Evolutionary conservation across 1,140 invertebrate species (phyloP).

Genomic region (Drosophila ohnishii): DNA sequence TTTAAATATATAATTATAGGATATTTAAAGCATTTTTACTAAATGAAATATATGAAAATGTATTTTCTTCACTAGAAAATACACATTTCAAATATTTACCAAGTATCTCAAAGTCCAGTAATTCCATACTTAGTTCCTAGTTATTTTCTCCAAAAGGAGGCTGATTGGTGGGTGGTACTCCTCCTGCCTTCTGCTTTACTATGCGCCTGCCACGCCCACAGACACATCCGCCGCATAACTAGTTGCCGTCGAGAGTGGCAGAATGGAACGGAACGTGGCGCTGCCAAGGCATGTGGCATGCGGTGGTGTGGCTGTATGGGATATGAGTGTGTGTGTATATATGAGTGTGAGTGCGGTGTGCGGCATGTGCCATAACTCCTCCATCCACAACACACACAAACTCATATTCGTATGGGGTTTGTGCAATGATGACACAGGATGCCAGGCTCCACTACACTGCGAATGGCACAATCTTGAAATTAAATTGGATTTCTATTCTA

Average conservation of each 20-base stretch:
- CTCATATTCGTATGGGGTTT: slow-evolving; percentile 31
- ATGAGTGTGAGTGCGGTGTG: slow-evolving; percentile 20
- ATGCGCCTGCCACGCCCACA: slow-evolving; percentile 35
- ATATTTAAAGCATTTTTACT: too few species aligned
- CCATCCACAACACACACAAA: slow-evolving; percentile 12
- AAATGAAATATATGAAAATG: too few species aligned
- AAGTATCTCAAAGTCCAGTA: slow-evolving; percentile 1
- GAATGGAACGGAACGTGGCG: slow-evolving; percentile 50
- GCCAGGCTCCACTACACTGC: slow-evolving; percentile 35
- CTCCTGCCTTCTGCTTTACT: slow-evolving; percentile 11
- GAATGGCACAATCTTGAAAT: slow-evolving; percentile 21
- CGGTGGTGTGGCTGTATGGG: slow-evolving; percentile 9
- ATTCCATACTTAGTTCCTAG: neutral
- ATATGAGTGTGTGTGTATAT: neutral
- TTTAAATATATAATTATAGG: neutral
- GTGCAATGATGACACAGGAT: slow-evolving; percentile 46
- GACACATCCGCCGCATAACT: slow-evolving; percentile 68
- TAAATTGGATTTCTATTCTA: slow-evolving; percentile 21
- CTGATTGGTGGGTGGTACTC: slow-evolving; percentile 27
- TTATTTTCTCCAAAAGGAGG: slow-evolving; percentile 29
- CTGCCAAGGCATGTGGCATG: slow-evolving; percentile 63
- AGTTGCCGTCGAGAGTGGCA: slow-evolving; percentile 61
- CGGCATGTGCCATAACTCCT: slow-evolving; percentile 59
- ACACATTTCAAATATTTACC: neutral
- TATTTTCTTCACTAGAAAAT: neutral